A percentile compares a stretch with the other conserved stretches of the same genome.
phyloP scores from a whole-genome alignment of 2,888 invertebrate species.

The Zhuqinia jingwanae region DNA sequence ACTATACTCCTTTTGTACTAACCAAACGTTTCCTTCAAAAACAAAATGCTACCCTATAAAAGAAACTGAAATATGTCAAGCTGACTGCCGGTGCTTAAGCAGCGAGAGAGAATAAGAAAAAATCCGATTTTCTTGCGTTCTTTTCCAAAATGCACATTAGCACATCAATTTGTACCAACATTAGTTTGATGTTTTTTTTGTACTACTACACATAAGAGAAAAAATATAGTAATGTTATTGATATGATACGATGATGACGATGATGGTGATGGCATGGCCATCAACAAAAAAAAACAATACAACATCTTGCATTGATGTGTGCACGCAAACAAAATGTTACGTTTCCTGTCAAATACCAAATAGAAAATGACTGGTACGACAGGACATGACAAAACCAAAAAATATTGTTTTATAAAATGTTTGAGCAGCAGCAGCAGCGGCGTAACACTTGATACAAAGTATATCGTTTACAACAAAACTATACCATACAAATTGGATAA shows the following conservation, averaged over 20 bases:
- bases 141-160: constrained; percentile 40
- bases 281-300: constrained; percentile 34
- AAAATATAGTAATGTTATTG: constrained; percentile 48
- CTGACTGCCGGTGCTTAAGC: constrained; percentile 15
- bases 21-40: background rate
- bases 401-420: background rate
- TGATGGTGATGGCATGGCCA: too few relatives aligned
- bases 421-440: too few relatives aligned
- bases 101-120: background rate
- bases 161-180: constrained; percentile 45
- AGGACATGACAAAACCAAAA: constrained; percentile 48
- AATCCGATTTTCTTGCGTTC: background rate
- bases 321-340: constrained; percentile 42
- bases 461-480: background rate
- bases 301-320: constrained; percentile 40
- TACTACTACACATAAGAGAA: constrained; percentile 43
- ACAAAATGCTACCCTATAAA: constrained; percentile 30
- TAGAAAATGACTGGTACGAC: constrained; percentile 49
- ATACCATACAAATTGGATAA: too few relatives aligned
- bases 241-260: constrained; percentile 27
- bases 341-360: constrained; percentile 34
- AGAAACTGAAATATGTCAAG: constrained; percentile 7
- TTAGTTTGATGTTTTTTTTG: constrained; percentile 67
- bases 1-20: background rate
- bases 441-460: constrained; percentile 16